phyloP scores from a whole-genome alignment of 2,888 invertebrate genomes.

The Diloba caeruleocephala region DNA sequence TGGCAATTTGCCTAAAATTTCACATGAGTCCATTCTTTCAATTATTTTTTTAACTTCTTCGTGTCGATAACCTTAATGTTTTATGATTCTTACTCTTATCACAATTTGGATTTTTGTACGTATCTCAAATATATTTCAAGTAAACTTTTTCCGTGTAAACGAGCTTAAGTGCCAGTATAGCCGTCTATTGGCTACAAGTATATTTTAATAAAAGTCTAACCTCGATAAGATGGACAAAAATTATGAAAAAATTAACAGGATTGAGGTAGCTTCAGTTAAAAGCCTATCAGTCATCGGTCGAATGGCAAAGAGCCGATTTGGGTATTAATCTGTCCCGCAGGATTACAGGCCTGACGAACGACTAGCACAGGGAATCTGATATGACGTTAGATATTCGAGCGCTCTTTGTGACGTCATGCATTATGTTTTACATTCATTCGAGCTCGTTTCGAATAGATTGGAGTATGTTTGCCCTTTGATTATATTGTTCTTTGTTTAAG shows the following conservation, averaged over 20 bases:
- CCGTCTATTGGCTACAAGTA: too few relatives aligned
- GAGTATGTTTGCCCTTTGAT: background rate
- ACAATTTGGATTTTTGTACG: too few relatives aligned
- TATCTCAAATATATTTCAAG: too few relatives aligned
- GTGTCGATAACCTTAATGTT: too few relatives aligned
- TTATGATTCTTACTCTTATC: too few relatives aligned
- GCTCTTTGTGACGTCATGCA: constrained; percentile 35
- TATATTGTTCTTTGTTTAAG: background rate
- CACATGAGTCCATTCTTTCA: too few relatives aligned
- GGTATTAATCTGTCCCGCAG: constrained; percentile 46
- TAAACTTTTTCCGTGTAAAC: too few relatives aligned
- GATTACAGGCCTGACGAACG: constrained; percentile 38
- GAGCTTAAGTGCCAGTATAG: too few relatives aligned
- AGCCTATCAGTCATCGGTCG: constrained; percentile 30
- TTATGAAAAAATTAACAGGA: constrained; percentile 26
- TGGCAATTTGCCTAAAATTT: too few relatives aligned
- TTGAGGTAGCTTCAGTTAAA: constrained; percentile 17
- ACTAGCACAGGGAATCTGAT: constrained; percentile 40
- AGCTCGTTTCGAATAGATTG: constrained; percentile 11
- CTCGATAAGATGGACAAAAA: too few relatives aligned
- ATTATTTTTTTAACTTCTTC: too few relatives aligned
- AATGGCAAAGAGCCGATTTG: constrained; percentile 26
- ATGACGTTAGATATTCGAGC: constrained; percentile 39
- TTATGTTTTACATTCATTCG: constrained; percentile 19
- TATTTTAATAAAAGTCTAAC: too few relatives aligned